These are phyloP conservation scores for Cheilosia scutellata DNA, from an alignment of 2,888 invertebrate genomes.

Conservation along the genomic window DNA sequence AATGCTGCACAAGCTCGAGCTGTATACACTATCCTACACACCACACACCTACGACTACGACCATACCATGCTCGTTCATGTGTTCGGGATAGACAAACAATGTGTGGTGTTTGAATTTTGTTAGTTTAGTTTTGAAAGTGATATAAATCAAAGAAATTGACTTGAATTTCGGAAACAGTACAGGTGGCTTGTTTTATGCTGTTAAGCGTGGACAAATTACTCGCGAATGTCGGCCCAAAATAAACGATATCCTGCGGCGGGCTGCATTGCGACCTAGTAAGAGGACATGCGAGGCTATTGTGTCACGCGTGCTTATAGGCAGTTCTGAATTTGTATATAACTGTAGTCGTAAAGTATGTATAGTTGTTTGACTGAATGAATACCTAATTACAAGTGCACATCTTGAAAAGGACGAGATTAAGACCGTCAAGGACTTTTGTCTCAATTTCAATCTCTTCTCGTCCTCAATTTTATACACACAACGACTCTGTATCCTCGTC, in stretches of 20 bases:
- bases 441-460: slow-evolving; percentile 15
- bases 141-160: slow-evolving; percentile 73
- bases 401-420: slow-evolving; percentile 58
- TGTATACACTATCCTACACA: slow-evolving; percentile 12
- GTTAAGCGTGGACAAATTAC: slow-evolving; percentile 1
- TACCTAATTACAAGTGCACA: slow-evolving; percentile 59
- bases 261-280: no score
- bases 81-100: slow-evolving; percentile 9
- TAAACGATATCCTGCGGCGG: slow-evolving; percentile 8
- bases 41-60: no score
- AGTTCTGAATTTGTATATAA: no score
- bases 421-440: slow-evolving; percentile 31
- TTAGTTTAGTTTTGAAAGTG: slow-evolving; percentile 52
- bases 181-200: slow-evolving; percentile 49
- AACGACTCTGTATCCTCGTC: slow-evolving; percentile 9
- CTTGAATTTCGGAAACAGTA: slow-evolving; percentile 62
- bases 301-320: no score
- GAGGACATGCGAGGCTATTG: no score
- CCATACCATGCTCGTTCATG: not conserved
- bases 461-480: slow-evolving; percentile 14
- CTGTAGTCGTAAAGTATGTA: no score
- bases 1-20: slow-evolving; percentile 58
- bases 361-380: slow-evolving; percentile 31
- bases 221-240: not conserved
- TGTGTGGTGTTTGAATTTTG: slow-evolving; percentile 56